Conservation (phyloP, 2,888 invertebrate genomes). For the Eubasilissa splendida region DNA sequence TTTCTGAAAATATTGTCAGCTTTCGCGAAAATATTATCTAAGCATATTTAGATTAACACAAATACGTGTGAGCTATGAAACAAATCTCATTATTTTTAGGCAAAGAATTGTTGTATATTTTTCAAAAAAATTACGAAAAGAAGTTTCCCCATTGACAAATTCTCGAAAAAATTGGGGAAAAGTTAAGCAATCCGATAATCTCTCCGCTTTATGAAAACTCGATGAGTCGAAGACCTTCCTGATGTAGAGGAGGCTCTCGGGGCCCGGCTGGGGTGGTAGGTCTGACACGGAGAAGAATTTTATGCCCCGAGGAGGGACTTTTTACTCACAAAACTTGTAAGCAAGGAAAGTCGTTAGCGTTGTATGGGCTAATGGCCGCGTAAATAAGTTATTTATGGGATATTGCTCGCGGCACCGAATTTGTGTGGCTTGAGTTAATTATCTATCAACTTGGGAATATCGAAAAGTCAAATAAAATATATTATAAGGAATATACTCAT, state of each 20-base stretch:
- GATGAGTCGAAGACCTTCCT: background rate
- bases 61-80: no score
- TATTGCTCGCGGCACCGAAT: constrained; percentile 16
- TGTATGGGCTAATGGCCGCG: constrained; percentile 26
- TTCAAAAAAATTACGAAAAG: no score
- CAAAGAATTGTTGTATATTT: no score
- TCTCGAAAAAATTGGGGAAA: constrained; percentile 23
- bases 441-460: background rate
- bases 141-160: constrained; percentile 5
- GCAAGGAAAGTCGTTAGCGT: constrained; percentile 42
- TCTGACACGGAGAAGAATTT: constrained; percentile 18
- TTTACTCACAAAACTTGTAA: constrained; percentile 37
- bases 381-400: constrained; percentile 31
- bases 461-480: background rate
- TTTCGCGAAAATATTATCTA: no score
- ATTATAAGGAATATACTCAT: background rate
- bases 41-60: no score
- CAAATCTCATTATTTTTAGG: no score
- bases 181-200: constrained; percentile 28
- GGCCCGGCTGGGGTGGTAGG: background rate
- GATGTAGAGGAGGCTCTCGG: background rate
- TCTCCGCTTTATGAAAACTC: background rate
- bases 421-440: constrained; percentile 18
- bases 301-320: constrained; percentile 19
- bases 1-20: no score